These are phyloP conservation scores for Hypotaenidia okinawae DNA, from an alignment of 2,797 vertebrate genomes.

Conservation along the genomic window DNA sequence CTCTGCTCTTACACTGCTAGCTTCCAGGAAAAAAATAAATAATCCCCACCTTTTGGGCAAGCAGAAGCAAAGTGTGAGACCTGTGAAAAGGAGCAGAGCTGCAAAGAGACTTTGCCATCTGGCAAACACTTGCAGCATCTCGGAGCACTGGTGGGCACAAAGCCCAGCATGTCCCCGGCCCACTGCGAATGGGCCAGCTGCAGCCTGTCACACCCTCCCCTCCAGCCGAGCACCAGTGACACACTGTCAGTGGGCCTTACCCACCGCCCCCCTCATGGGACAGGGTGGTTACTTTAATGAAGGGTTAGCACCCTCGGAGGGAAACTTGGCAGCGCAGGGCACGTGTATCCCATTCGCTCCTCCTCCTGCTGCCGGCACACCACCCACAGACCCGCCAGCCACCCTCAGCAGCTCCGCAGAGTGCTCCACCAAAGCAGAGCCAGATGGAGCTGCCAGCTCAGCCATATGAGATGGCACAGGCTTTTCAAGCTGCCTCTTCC, in stretches of 20 bases:
- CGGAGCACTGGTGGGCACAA: accelerated
- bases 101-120: neutral
- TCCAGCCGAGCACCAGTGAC: neutral
- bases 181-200: accelerated
- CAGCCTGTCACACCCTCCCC: neutral
- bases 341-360: neutral
- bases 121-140: accelerated
- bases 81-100: neutral
- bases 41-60: neutral
- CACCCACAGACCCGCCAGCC: neutral
- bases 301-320: neutral
- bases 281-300: neutral
- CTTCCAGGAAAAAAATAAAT: neutral
- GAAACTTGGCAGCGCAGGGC: neutral
- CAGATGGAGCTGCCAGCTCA: slow-evolving; percentile 55
- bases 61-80: neutral
- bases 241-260: accelerated
- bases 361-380: neutral
- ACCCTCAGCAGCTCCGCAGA: neutral
- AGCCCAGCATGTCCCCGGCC: accelerated
- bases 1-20: neutral
- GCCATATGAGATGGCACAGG: neutral
- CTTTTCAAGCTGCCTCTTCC: slow-evolving; percentile 22
- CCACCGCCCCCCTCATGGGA: neutral
- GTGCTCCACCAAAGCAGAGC: neutral